Conservation (phyloP, 1,140 invertebrate species). For the Sarcophaga peregrina region DNA sequence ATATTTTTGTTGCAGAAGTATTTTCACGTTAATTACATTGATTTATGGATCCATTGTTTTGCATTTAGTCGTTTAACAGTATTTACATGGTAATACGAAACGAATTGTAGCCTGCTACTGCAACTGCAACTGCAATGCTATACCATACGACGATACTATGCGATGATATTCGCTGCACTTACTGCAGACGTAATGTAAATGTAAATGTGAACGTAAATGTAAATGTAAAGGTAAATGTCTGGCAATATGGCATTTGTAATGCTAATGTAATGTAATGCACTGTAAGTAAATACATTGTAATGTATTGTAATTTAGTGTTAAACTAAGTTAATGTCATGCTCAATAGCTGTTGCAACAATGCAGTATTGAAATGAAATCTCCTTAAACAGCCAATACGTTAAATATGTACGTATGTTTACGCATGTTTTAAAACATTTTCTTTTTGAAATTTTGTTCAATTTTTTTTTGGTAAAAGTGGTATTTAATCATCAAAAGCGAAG, state of each 20-base stretch:
- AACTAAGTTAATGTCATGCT: slow-evolving; percentile 12
- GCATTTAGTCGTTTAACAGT: background rate
- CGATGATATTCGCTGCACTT: too few relatives aligned
- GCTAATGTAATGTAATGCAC: background rate
- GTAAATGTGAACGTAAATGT: too few relatives aligned
- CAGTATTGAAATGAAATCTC: background rate
- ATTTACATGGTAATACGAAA: slow-evolving; percentile 18
- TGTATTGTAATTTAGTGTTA: slow-evolving; percentile 7
- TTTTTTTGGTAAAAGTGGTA: too few relatives aligned
- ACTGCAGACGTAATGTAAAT: too few relatives aligned
- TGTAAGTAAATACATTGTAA: background rate
- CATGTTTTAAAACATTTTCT: background rate
- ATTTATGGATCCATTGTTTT: slow-evolving; percentile 27
- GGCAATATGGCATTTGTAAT: background rate
- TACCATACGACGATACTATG: too few relatives aligned
- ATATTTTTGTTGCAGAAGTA: background rate
- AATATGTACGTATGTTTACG: slow-evolving; percentile 3
- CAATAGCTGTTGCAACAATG: background rate
- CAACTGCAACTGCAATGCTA: background rate
- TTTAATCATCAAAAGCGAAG: too few relatives aligned
- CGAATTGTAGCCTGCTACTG: background rate
- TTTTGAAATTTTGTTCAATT: too few relatives aligned
- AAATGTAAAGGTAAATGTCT: too few relatives aligned
- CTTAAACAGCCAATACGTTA: background rate
- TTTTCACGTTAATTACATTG: slow-evolving; percentile 27